Base-by-base conservation (phyloP, 2,888 invertebrate genomes). In the Oscheius onirici region DNA sequence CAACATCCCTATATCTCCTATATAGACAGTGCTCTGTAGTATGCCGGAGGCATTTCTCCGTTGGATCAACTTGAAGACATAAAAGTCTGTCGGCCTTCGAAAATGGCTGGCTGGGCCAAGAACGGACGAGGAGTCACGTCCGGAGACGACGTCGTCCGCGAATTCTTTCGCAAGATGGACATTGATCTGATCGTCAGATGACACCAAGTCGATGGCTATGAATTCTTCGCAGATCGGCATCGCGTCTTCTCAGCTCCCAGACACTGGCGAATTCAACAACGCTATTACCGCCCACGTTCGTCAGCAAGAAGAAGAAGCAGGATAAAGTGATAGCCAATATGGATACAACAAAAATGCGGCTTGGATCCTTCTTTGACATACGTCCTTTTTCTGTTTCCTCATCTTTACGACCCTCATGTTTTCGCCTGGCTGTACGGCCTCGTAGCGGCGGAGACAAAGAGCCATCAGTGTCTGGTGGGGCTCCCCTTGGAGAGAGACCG, bases 11-110 rank as follows among this genome's bases (percentile, higher is more conserved):
- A 83, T n/a, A n/a, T n/a, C n/a, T n/a, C n/a, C n/a, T n/a, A n/a
- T n/a, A n/a, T n/a, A n/a, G n/a, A n/a, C 34, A 34, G 52, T 77
- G 81, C 41, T 71, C 78, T n/a, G n/a, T n/a, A n/a, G 79, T 49
- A 79, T 79, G 79, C 82, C 67, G 82, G 71, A 17, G 81, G 81
- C 1, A 63, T 81, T 17, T 73, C 73, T 2, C 81, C 81, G 8
- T 54, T 69, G 34, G 34, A 34, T 34, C 34, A 34, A 34, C 34
- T 34, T 6, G 34, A 34, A 34, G 34, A 34, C 34, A 6, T 8
- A 8, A 34, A 34, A 34, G 34, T 34, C 34, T 6, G 5, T 34
- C 34, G 34, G 3, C 34, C 34, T 34, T 8, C 8, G 34, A 8
- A 34, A 8, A 34, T 68, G 17, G 54, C n/a, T n/a, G 80, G 81